phyloP scores from a whole-genome alignment of 2,797 vertebrate genomes.

The Peromyscus attwateri region DNA sequence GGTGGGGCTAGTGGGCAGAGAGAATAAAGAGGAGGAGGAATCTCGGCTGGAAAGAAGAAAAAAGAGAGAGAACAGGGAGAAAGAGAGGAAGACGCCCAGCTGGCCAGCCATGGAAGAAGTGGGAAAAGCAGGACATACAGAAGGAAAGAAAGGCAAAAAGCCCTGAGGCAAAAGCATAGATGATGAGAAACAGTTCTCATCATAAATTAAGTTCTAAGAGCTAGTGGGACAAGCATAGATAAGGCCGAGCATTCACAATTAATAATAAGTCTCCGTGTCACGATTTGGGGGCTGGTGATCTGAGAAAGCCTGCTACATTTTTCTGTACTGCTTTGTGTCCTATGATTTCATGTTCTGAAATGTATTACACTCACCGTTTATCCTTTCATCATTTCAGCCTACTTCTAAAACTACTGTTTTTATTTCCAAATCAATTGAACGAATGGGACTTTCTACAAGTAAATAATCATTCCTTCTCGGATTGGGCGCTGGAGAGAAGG shows the following conservation, averaged over 20 bases:
- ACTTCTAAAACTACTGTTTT: slow-evolving; percentile 14
- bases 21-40: background rate
- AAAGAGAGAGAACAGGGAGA: background rate
- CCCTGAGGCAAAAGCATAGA: background rate
- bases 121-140: background rate
- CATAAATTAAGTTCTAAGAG: background rate
- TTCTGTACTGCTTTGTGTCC: background rate
- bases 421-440: slow-evolving; percentile 28
- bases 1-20: background rate
- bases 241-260: background rate
- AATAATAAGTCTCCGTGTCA: background rate
- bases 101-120: background rate
- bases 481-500: background rate
- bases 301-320: background rate
- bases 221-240: background rate
- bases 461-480: background rate
- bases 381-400: background rate
- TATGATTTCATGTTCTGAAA: background rate
- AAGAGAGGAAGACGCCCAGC: background rate
- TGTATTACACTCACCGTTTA: background rate
- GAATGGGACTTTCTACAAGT: slow-evolving; percentile 8
- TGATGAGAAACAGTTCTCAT: background rate
- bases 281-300: background rate
- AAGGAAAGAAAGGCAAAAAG: background rate
- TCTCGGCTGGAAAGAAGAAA: background rate